Conservation (phyloP, 2,797 vertebrate species). For the Chelon labrosus region DNA sequence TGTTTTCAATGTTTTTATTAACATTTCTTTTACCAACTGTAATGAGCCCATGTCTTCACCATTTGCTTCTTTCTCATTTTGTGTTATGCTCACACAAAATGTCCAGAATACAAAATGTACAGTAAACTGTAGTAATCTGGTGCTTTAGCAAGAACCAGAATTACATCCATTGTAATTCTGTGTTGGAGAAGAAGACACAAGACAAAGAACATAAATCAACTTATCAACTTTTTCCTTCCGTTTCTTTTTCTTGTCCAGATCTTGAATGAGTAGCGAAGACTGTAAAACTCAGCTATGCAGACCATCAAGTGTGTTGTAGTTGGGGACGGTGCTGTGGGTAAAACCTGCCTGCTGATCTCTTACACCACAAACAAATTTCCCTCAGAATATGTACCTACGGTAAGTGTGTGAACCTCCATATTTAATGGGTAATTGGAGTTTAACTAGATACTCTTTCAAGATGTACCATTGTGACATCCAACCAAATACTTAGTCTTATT, state of each 20-base stretch:
- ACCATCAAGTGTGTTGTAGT: conserved; percentile 90
- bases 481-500: not conserved
- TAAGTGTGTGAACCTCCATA: conserved; percentile 60
- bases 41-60: no score
- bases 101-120: no score
- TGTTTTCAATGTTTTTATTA: no score
- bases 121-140: not conserved
- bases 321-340: conserved; percentile 88
- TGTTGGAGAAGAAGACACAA: not conserved
- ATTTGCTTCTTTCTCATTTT: not conserved
- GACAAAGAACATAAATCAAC: not conserved
- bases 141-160: not conserved
- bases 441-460: not conserved
- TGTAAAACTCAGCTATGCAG: conserved; percentile 85
- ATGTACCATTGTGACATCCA: not conserved
- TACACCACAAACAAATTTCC: conserved; percentile 90
- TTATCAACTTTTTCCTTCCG: not conserved
- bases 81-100: not conserved
- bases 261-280: conserved; percentile 83
- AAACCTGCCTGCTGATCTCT: conserved; percentile 90
- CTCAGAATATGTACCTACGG: conserved; percentile 89
- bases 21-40: no score
- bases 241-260: conserved; percentile 65
- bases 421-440: not conserved
- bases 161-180: not conserved